Base-by-base conservation (phyloP, 2,797 vertebrate species). In the Myotis findleyi region DNA sequence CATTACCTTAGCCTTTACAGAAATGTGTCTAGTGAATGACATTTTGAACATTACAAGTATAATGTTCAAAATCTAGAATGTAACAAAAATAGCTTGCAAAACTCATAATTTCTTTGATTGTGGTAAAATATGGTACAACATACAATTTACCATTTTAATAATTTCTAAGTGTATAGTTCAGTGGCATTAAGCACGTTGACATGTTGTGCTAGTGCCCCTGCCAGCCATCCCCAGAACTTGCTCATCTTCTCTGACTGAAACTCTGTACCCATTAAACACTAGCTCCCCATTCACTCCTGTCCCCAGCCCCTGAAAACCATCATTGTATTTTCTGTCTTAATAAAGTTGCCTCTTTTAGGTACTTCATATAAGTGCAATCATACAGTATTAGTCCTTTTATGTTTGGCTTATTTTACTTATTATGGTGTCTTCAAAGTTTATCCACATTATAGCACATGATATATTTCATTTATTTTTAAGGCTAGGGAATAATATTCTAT, bases 271-370 rank as follows among this genome's bases (percentile, higher is more conserved):
- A n/a, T 7, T 1, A 17, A 82, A 23, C 23, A 72, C 9, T 3
- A 44, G 25, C 12, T 66, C 8, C 12, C 14, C 10, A n/a, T 4
- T 30, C 0, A 5, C 6, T 2, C 4, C 1, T 10, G 7, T 3
- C 25, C 6, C 36, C 3, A 33, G 5, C 0, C 3, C 6, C 44
- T 14, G 17, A 23, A 3, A 33, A 11, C 3, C 27, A 36, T 1
- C 17, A 1, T 47, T 88, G 9, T 11, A 7, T 17, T 33, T 68
- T 87, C 23, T 51, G 4, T 27, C 53, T 66, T 6, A 38, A 18
- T 18, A 17, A 33, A 66, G 33, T 2, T 73, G 68, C n/a, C 41
- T 44, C 12, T 17, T 41, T 44, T 17, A 33, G 1, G 0, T 25
- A 7, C 6, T 3, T 68, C 4, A 4, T 7, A 2, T 4, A 44